Conservation (phyloP, 2,113 vertebrate species). For the Varanus komodoensis region DNA sequence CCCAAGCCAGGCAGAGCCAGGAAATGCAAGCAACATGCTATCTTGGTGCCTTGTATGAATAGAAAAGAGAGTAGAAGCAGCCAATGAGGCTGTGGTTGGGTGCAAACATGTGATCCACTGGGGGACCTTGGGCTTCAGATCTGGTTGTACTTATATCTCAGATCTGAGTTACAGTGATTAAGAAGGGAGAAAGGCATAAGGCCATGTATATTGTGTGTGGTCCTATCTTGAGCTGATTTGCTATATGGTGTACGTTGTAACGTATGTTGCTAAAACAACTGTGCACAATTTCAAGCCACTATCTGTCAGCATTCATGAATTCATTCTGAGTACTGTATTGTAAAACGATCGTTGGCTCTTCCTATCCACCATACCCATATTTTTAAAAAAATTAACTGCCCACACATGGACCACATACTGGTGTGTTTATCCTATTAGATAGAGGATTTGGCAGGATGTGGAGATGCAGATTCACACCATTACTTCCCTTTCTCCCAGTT, state of each 20-base stretch:
- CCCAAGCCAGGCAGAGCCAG: background rate
- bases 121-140: background rate
- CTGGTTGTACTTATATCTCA: background rate
- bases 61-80: background rate
- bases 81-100: background rate
- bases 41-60: rapidly evolving
- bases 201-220: background rate
- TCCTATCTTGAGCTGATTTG: background rate
- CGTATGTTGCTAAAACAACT: background rate
- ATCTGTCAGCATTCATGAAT: background rate
- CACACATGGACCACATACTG: no score
- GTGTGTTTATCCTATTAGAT: background rate
- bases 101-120: rapidly evolving
- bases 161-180: background rate
- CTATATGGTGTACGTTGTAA: background rate
- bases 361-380: no score
- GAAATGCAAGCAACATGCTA: rapidly evolving
- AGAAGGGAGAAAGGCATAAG: background rate
- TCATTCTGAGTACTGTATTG: background rate
- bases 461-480: background rate
- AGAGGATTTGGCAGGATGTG: background rate
- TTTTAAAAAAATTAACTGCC: background rate
- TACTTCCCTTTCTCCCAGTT: background rate
- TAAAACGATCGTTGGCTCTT: background rate
- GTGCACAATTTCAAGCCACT: constrained; percentile 8